phyloP scores from a whole-genome alignment of 2,797 vertebrate species.

The Threskiornis aethiopicus region DNA sequence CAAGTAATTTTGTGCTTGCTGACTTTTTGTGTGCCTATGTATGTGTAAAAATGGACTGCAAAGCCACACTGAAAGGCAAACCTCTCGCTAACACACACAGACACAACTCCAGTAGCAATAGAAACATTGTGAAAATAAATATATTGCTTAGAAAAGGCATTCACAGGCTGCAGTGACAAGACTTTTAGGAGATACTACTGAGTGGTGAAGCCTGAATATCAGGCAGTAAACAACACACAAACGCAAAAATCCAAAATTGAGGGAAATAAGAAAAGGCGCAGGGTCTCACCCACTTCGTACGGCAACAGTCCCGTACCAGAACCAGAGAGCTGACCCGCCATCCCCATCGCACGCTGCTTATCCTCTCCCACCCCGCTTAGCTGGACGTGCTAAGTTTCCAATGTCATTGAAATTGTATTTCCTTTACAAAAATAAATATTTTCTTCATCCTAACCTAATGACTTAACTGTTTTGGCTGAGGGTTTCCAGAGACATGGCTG shows the following conservation, averaged over 20 bases:
- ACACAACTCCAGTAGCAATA: too few relatives aligned
- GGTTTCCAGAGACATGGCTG: neutral
- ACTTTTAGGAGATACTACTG: neutral
- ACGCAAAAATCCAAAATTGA: neutral
- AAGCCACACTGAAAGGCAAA: neutral
- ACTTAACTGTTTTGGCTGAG: neutral
- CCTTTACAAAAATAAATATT: neutral
- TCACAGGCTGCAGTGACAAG: neutral
- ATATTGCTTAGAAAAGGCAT: neutral
- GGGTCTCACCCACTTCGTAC: accelerated
- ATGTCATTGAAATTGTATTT: accelerated
- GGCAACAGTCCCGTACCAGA: neutral
- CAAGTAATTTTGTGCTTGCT: neutral
- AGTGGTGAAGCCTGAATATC: neutral
- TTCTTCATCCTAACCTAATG: neutral
- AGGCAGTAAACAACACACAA: neutral
- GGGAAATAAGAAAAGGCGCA: neutral
- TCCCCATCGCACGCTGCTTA: too few relatives aligned
- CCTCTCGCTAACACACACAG: neutral
- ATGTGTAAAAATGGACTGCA: neutral
- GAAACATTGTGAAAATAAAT: neutral
- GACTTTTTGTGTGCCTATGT: neutral
- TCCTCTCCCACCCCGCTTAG: neutral
- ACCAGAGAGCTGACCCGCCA: neutral
- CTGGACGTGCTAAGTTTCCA: too few relatives aligned